Conservation (phyloP, 2,797 vertebrate species). For the Champsocephalus esox region DNA sequence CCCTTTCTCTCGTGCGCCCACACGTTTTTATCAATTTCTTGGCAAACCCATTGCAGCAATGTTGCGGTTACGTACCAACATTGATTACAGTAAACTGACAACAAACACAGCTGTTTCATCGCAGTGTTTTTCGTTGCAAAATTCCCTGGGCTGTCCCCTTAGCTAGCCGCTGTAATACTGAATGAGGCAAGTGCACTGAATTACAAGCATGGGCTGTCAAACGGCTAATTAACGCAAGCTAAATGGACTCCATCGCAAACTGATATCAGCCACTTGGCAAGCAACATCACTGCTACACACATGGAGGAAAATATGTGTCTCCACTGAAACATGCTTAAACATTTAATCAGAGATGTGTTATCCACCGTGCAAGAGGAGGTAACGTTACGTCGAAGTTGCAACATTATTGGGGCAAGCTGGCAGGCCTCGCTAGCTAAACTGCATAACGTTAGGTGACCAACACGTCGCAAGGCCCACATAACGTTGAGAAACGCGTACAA, state of each 20-base stretch:
- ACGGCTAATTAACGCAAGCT: conserved; percentile 68
- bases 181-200: conserved; percentile 55
- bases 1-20: conserved; percentile 64
- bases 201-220: conserved; percentile 69
- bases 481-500: conserved; percentile 48
- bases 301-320: conserved; percentile 3
- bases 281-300: conserved; percentile 19
- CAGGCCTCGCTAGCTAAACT: conserved; percentile 72
- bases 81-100: conserved; percentile 21
- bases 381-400: conserved; percentile 58
- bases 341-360: conserved; percentile 1
- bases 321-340: not conserved
- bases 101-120: conserved; percentile 32
- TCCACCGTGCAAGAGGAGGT: conserved; percentile 21
- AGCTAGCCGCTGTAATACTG: conserved; percentile 17
- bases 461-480: conserved; percentile 75
- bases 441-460: conserved; percentile 60
- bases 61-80: conserved; percentile 61
- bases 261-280: conserved; percentile 41
- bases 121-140: not conserved
- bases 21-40: conserved; percentile 69
- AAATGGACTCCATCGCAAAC: conserved; percentile 49
- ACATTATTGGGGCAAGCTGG: conserved; percentile 36
- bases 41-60: conserved; percentile 66
- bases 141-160: conserved; percentile 24